A percentile compares a stretch with the other conserved stretches of the same genome.
Evolutionary conservation across 2,797 vertebrate species (phyloP).

Genomic region (Triplophysa bombifrons): DNA sequence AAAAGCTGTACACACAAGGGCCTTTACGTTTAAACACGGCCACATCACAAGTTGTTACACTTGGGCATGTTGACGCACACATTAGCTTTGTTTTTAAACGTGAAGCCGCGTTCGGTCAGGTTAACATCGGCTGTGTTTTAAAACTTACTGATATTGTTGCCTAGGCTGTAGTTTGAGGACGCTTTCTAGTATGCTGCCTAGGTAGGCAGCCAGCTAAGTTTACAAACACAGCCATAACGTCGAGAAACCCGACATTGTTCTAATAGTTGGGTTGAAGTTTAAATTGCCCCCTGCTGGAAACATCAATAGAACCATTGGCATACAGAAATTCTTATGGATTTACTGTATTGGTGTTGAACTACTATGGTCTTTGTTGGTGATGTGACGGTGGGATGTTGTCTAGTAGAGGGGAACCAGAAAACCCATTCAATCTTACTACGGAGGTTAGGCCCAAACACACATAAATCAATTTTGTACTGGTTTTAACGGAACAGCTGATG

Average conservation of each 20-base stretch:
- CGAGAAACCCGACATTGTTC: neutral
- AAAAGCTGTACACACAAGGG: conserved; percentile 7
- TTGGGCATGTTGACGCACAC: neutral
- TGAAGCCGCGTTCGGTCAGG: neutral
- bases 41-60: neutral
- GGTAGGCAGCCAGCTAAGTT: neutral
- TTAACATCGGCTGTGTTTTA: neutral
- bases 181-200: neutral
- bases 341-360: neutral
- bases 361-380: neutral
- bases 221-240: neutral
- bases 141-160: conserved; percentile 4
- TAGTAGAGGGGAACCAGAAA: too few species aligned
- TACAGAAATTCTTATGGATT: too few species aligned
- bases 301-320: neutral
- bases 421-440: too few species aligned
- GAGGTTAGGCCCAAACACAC: neutral
- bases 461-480: neutral
- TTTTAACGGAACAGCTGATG: neutral
- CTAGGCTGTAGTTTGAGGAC: neutral
- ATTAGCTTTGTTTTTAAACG: neutral
- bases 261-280: neutral
- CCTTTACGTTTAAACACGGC: conserved; percentile 21
- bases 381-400: too few species aligned
- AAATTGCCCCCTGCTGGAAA: neutral